phyloP scores from a whole-genome alignment of 2,113 vertebrate species.

The Ammodytes dubius region DNA sequence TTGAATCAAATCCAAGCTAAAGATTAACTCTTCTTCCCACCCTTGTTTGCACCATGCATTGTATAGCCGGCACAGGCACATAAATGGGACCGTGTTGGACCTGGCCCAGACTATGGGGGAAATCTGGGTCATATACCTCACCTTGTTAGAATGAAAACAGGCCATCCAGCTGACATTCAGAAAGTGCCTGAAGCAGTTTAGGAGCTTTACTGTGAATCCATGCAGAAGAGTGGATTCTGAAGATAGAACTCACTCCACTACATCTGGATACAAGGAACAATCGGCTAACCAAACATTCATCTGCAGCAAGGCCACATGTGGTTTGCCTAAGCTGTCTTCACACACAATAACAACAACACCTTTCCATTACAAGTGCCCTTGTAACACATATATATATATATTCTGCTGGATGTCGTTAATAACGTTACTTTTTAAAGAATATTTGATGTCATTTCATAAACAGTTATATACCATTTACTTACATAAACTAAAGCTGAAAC shows the following conservation, averaged over 20 bases:
- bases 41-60: slow-evolving; percentile 7
- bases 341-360: neutral
- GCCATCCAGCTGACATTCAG: slow-evolving; percentile 80
- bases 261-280: slow-evolving; percentile 56
- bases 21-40: slow-evolving; percentile 13
- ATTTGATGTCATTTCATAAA: too few species aligned
- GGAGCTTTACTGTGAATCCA: slow-evolving; percentile 76
- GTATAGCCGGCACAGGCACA: slow-evolving; percentile 17
- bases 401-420: too few species aligned
- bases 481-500: neutral
- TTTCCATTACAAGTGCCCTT: too few species aligned
- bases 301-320: slow-evolving; percentile 14
- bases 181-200: slow-evolving; percentile 66
- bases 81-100: slow-evolving; percentile 32
- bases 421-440: too few species aligned
- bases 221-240: slow-evolving; percentile 76
- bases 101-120: slow-evolving; percentile 41
- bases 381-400: too few species aligned
- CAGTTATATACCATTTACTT: neutral
- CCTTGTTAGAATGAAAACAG: slow-evolving; percentile 72
- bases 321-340: slow-evolving; percentile 26
- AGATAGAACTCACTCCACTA: slow-evolving; percentile 59
- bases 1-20: neutral
- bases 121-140: slow-evolving; percentile 76
- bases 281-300: slow-evolving; percentile 55